Base-by-base conservation (phyloP, 2,888 invertebrate species). In the Apamea anceps region DNA sequence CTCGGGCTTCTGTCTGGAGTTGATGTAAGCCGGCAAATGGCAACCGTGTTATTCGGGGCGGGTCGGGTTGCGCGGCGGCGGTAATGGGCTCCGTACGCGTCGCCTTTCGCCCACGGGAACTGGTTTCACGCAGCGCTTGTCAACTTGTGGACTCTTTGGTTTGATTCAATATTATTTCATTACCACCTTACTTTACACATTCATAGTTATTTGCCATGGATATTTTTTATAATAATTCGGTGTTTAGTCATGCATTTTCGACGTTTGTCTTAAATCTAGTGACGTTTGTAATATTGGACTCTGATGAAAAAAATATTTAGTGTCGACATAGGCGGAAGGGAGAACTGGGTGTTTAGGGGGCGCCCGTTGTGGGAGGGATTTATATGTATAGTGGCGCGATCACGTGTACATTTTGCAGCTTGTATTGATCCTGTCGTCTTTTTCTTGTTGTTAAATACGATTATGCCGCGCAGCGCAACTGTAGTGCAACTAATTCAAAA, bases 321-420 rank as follows among this genome's bases (percentile, higher is more conserved):
- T 95, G 94, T 94, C 95, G 94, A 94, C 95, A 93, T 92, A 91
- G 93, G 93, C 94, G 93, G 93, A 90, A 93, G 93, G 93, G 87
- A 93, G 93, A 91, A 92, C 89, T 92, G 95, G 95, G 96, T 94
- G 95, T 94, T 95, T 93, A 92, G 94, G 94, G 95, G 96, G 95
- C 93, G 94, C 93, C 93, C 93, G 93, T 92, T 94, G 95, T 93
- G 93, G 94, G 95, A 94, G 95, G 95, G 95, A 95, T 96, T 95
- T 96, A 95, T 96, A 95, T 92, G 91, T 92, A 91, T 96, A 96
- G 96, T 96, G 96, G 95, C 95, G 95, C 95, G 96, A 96, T 96
- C 96, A 96, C 96, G 96, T 96, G 96, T 96, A 96, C 95, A 96
- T 96, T 96, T 96, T 96, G 96, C 96, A 96, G 96, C 95, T 78